Evolutionary conservation across 2,113 vertebrate species (phyloP).

Genomic region (Gadus macrocephalus): DNA sequence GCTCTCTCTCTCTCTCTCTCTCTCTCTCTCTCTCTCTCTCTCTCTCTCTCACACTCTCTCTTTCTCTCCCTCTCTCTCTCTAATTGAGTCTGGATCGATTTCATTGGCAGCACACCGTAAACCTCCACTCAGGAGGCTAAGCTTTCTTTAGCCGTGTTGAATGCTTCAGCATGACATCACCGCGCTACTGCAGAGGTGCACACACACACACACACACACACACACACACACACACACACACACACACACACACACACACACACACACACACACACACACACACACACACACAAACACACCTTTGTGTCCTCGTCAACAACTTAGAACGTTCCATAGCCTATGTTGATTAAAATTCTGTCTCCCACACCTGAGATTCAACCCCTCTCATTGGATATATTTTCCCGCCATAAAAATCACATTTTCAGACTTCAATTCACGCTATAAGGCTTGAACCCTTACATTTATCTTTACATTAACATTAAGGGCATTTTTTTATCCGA

Average conservation of each 20-base stretch:
- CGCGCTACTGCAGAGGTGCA: constrained; percentile 55
- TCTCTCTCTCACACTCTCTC: constrained; percentile 47
- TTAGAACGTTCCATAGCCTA: too few species aligned
- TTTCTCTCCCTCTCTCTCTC: constrained; percentile 46
- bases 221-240: background rate
- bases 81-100: constrained; percentile 70
- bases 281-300: constrained; percentile 18
- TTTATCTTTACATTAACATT: too few species aligned
- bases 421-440: too few species aligned
- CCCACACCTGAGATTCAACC: too few species aligned
- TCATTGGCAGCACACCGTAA: constrained; percentile 63
- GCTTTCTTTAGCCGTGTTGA: constrained; percentile 74
- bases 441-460: too few species aligned
- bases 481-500: too few species aligned
- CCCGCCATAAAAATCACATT: too few species aligned
- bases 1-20: constrained; percentile 37
- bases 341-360: background rate
- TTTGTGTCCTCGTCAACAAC: background rate
- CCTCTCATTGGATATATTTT: too few species aligned
- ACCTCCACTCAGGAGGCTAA: constrained; percentile 67
- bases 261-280: constrained; percentile 11
- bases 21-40: constrained; percentile 23
- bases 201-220: constrained; percentile 28
- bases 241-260: background rate
- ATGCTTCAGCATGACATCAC: constrained; percentile 74